Base-by-base conservation (phyloP, 1,140 invertebrate genomes). In the Drosophila ogumai region DNA sequence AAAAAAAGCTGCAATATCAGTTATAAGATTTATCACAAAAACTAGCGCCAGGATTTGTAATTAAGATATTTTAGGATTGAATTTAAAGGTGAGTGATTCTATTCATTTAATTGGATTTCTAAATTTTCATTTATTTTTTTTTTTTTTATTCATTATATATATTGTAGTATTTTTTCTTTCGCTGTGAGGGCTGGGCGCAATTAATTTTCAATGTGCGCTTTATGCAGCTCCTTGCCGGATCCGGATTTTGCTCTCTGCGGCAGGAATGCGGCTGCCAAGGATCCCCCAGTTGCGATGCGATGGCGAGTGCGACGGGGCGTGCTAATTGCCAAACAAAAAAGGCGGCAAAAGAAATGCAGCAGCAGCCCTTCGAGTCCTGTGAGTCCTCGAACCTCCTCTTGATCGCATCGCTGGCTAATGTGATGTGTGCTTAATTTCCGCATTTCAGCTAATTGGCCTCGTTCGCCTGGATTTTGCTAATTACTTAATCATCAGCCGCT, bases 121-220 rank as follows among this genome's bases (percentile, higher is more conserved):
- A 22, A 22, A 15, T 38, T 38, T 38, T 1, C 3, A 6, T 38
- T 36, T 36, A 36, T 13, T 13, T 36, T 43, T 12, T 2, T 5
- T 8, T 15, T 0, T 36, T 36, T 9, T 36, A 13, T 34, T 52
- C 19, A 9, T 22, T 54, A 1, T 36, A 8, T 4, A 6, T 12
- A 13, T 15, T 22, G 49, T 6, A 15, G 13, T 3, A 8, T 2
- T 6, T 36, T 54, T 54, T 54, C 19, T 38, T 17, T 15, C 13
- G 0, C 12, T 55, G 52, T 19, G 22, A 17, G 46, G 36, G 46
- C 50, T 43, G 46, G 69, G 69, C 68, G 84, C 84, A 90, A 88
- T 88, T 88, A 90, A 88, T 90, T 88, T 88, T 82, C 84, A 88
- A 88, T 88, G 82, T 58, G 57, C 67, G 73, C 82, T 85, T 85